A percentile compares a stretch with the other conserved stretches of the same genome.
phyloP scores from a whole-genome alignment of 2,888 invertebrate genomes.

The Lasioglossum malachurum region DNA sequence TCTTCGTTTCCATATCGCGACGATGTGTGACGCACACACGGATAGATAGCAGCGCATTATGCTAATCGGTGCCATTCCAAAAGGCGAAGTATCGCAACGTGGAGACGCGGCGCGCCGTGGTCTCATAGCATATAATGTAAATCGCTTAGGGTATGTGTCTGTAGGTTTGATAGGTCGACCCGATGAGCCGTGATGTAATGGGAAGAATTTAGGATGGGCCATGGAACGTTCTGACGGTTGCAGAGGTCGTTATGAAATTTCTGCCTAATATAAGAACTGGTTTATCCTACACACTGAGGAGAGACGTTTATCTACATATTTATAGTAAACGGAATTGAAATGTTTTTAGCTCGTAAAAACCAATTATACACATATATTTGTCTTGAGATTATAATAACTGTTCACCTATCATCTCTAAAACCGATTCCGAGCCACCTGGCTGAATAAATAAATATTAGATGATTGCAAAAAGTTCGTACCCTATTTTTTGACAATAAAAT shows the following conservation, averaged over 20 bases:
- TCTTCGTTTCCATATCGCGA: conserved; percentile 1
- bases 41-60: conserved; percentile 27
- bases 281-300: neutral
- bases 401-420: too few relatives aligned
- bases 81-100: conserved; percentile 32
- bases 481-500: too few relatives aligned
- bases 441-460: too few relatives aligned
- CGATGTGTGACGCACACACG: neutral
- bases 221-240: neutral
- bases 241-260: neutral
- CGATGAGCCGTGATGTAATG: conserved; percentile 35
- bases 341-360: neutral
- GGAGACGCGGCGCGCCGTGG: neutral
- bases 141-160: conserved; percentile 18
- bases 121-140: conserved; percentile 20
- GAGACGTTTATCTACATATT: neutral
- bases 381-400: neutral
- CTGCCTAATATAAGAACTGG: conserved; percentile 1
- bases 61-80: conserved; percentile 37
- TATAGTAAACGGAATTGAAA: neutral
- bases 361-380: neutral
- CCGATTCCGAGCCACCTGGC: too few relatives aligned
- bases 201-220: conserved; percentile 35
- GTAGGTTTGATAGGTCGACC: conserved; percentile 20
- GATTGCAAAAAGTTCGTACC: too few relatives aligned